phyloP scores from a whole-genome alignment of 2,113 vertebrate genomes.

The Ctenomys sociabilis region DNA sequence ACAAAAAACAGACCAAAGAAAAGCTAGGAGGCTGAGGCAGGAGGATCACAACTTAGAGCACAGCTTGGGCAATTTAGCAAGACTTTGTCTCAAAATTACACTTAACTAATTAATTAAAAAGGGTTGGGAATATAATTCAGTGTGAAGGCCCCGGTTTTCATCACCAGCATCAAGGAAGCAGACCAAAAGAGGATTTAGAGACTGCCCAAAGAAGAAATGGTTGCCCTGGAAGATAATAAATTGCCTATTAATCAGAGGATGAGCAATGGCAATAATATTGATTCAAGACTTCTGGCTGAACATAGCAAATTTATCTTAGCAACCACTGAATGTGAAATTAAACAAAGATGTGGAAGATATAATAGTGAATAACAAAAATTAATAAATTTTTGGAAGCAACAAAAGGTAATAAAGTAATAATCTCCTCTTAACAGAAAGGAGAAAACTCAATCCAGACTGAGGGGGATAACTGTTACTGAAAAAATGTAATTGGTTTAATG shows the following conservation, averaged over 20 bases:
- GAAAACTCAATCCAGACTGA: not conserved
- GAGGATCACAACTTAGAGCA: not conserved
- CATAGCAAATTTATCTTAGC: conserved; percentile 28
- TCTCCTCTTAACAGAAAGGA: not conserved
- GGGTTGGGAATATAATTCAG: not conserved
- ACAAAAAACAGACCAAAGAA: not conserved
- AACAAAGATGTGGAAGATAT: not conserved
- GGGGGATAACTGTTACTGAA: not conserved
- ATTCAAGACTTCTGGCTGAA: not conserved
- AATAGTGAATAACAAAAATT: not conserved
- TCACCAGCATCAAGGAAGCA: not conserved
- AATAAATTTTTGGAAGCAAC: not conserved
- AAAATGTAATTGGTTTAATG: not conserved
- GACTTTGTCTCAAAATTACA: not conserved
- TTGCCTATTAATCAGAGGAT: not conserved
- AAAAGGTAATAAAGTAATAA: not conserved
- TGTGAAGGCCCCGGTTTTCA: not conserved
- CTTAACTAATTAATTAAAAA: not conserved
- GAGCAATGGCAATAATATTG: not conserved
- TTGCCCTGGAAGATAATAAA: not conserved
- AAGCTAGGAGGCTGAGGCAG: not conserved
- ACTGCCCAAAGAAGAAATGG: not conserved
- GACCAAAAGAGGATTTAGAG: not conserved
- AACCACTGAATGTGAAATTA: conserved; percentile 11
- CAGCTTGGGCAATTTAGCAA: not conserved